Percentiles rank a stretch among this genome's conserved stretches.
phyloP scores from a whole-genome alignment of 2,113 vertebrate species.

The Grantiella picta region DNA sequence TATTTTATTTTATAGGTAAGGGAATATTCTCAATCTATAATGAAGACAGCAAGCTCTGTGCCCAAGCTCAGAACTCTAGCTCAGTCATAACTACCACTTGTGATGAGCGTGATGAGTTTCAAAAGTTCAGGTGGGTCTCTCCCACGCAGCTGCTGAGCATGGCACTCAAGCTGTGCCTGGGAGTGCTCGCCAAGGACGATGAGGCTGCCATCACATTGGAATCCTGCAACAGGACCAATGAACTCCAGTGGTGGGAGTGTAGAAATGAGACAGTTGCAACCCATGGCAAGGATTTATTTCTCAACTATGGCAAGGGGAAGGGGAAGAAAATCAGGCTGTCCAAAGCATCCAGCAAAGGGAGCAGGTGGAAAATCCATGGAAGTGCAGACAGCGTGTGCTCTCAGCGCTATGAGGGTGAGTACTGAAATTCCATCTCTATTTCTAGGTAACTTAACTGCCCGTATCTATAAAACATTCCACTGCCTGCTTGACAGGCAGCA shows the following conservation, averaged over 20 bases:
- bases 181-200: constrained; percentile 65
- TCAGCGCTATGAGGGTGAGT: constrained; percentile 84
- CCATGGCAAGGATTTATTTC: constrained; percentile 74
- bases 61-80: constrained; percentile 70
- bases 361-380: constrained; percentile 83
- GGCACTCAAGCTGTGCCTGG: constrained; percentile 84
- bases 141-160: constrained; percentile 80
- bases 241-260: constrained; percentile 89
- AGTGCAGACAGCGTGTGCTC: constrained; percentile 78
- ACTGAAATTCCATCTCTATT: not conserved
- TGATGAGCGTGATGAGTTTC: constrained; percentile 68
- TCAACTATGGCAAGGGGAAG: constrained; percentile 84
- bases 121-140: constrained; percentile 90
- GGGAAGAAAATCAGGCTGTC: constrained; percentile 84
- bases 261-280: constrained; percentile 85
- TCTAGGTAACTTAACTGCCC: not conserved
- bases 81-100: constrained; percentile 69
- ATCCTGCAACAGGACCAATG: constrained; percentile 77
- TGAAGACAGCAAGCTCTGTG: constrained; percentile 84
- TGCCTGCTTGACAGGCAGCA: not conserved
- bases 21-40: constrained; percentile 87
- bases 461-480: not conserved
- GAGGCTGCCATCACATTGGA: constrained; percentile 75
- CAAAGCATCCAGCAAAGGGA: constrained; percentile 74
- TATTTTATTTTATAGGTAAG: constrained; percentile 66